phyloP scores from a whole-genome alignment of 2,888 invertebrate genomes.

The Latrodectus hesperus region DNA sequence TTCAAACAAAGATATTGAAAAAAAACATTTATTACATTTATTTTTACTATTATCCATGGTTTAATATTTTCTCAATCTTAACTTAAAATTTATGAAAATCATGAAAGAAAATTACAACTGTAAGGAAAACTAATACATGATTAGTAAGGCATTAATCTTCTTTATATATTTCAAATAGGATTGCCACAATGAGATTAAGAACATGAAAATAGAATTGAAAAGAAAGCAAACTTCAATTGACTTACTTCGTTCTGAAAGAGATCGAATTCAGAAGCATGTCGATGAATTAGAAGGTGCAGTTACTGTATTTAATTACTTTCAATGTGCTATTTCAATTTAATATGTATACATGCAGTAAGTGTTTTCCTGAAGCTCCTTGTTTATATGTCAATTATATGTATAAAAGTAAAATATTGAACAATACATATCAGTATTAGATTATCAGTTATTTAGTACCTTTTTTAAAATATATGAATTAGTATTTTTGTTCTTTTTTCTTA shows the following conservation, averaged over 20 bases:
- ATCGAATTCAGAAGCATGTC: constrained; percentile 32
- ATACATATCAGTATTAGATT: no score
- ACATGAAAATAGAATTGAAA: constrained; percentile 57
- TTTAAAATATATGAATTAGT: no score
- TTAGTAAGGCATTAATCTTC: not conserved
- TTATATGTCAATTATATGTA: no score
- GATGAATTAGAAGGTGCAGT: constrained; percentile 59
- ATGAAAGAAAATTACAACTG: not conserved
- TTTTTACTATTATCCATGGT: not conserved
- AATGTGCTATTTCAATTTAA: no score
- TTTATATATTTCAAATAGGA: constrained; percentile 28
- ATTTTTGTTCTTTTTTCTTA: no score
- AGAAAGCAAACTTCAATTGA: constrained; percentile 62
- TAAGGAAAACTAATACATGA: not conserved
- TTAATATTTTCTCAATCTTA: not conserved
- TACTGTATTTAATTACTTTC: no score
- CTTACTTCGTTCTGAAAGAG: constrained; percentile 58
- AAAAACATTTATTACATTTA: not conserved
- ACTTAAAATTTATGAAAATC: not conserved
- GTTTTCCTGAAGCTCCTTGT: no score
- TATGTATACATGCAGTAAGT: no score
- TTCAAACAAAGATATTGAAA: not conserved
- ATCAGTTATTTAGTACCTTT: no score
- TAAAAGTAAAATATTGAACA: no score
- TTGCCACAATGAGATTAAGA: constrained; percentile 56